Conservation (phyloP, 1,140 invertebrate genomes). For the Drosophila ironensis region DNA sequence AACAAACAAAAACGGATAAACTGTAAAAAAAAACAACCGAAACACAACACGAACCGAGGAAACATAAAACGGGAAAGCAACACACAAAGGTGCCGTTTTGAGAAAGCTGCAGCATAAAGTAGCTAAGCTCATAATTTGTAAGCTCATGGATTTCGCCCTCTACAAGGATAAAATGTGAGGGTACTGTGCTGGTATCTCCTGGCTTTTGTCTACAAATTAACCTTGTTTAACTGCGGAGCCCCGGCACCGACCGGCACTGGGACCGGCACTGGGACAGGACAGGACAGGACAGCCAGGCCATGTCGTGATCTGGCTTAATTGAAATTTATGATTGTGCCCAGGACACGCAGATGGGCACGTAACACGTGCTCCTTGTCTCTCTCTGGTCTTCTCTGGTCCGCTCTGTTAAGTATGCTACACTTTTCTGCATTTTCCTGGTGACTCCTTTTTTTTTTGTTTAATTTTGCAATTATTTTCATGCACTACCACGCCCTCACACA, state of each 20-base stretch:
- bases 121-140: conserved; percentile 44
- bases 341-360: not conserved
- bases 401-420: conserved; percentile 58
- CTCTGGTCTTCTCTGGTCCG: not conserved
- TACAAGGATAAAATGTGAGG: not conserved
- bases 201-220: conserved; percentile 55
- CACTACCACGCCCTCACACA: conserved; percentile 34
- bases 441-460: conserved; percentile 18
- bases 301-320: conserved; percentile 62
- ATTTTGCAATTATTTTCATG: conserved; percentile 75
- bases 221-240: conserved; percentile 44
- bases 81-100: conserved; percentile 23
- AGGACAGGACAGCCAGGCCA: conserved; percentile 8
- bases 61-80: not conserved
- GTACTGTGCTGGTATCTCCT: not conserved
- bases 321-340: conserved; percentile 66
- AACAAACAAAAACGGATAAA: not conserved
- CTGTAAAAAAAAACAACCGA: not conserved
- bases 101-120: not conserved
- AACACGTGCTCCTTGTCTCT: conserved; percentile 27
- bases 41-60: not conserved
- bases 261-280: too few relatives aligned
- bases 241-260: too few relatives aligned
- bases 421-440: conserved; percentile 36
- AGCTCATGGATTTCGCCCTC: not conserved